Evolutionary conservation across 2,888 invertebrate species (phyloP), one percentile per base, ranked within the genome.

Genomic region (Idaea dimidiata): DNA sequence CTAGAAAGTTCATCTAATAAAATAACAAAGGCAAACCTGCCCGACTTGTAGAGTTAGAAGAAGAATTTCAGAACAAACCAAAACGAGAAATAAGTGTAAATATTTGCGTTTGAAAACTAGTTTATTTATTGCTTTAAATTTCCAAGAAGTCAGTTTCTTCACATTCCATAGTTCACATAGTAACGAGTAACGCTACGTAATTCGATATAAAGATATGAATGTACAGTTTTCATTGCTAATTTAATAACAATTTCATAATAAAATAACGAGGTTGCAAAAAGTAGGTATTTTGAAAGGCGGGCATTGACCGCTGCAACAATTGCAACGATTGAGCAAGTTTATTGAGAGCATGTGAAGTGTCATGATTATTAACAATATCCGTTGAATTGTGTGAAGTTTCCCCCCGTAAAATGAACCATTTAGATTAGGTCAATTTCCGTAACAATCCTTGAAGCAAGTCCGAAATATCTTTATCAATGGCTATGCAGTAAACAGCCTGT

Each of bases 331-430:
- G 68, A 67, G 62, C 65, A 69, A 69, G 58, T 56, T 68, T 66
- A 69, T 69, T 71, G 66, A 54, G 67, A 63, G 66, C 66, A 66
- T 66, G 64, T 65, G 24, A 67, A 68, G 43, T 43, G 14, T 5
- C 14, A 10, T 43, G 8, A 43, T 43, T 8, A 43, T 7, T 43
- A 43, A 43, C 43, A 43, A 43, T 43, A 43, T 43, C 43, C 43
- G 43, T 14, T 43, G 43, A 43, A 10, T 43, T 43, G 43, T 43
- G 14, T 43, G 43, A 43, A 43, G 14, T 8, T 43, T 24, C 24
- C 5, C 24, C 24, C 24, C 24, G 24, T 24, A 24, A 3, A 24
- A 24, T 24, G 5, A 24, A 24, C 24, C 24, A 24, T 24, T 24
- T 24, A 5, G 24, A 24, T 24, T 24, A 24, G 24, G 24, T 24